Conservation (phyloP, 2,797 vertebrate genomes). For the Emydoidea blandingii region DNA sequence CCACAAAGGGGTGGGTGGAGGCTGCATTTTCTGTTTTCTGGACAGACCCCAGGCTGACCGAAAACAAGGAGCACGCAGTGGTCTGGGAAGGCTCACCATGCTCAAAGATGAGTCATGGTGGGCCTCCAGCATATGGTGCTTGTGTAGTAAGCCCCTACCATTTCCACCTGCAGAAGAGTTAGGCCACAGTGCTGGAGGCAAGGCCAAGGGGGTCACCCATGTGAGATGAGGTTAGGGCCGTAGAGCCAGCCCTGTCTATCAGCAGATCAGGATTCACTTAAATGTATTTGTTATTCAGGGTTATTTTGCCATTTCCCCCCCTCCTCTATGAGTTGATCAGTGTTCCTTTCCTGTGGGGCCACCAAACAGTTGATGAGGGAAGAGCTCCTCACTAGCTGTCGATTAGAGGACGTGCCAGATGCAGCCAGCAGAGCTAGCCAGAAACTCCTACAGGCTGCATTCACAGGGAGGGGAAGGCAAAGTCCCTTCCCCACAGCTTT, state of each 20-base stretch:
- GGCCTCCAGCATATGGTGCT: not conserved
- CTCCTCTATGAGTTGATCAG: too few relatives aligned
- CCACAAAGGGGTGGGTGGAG: not conserved
- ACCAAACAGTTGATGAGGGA: not conserved
- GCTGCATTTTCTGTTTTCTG: not conserved
- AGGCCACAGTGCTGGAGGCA: not conserved
- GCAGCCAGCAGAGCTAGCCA: not conserved
- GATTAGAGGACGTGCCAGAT: too few relatives aligned
- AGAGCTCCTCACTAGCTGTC: not conserved
- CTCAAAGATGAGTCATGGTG: not conserved
- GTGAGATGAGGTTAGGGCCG: not conserved
- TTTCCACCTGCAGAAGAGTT: not conserved
- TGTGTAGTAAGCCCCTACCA: not conserved
- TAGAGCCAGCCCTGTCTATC: not conserved
- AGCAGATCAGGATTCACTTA: not conserved
- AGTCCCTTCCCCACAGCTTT: not conserved
- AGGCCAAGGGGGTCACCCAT: not conserved
- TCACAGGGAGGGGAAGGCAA: not conserved
- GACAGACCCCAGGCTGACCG: not conserved
- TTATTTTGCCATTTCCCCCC: not conserved
- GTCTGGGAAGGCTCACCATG: not conserved
- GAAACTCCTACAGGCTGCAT: not conserved
- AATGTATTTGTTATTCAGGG: not conserved
- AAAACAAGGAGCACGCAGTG: not conserved
- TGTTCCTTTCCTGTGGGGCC: not conserved